Percentiles rank a stretch among this genome's conserved stretches.
Conservation (phyloP, 2,113 vertebrate species). For the Dolichotis patagonum region DNA sequence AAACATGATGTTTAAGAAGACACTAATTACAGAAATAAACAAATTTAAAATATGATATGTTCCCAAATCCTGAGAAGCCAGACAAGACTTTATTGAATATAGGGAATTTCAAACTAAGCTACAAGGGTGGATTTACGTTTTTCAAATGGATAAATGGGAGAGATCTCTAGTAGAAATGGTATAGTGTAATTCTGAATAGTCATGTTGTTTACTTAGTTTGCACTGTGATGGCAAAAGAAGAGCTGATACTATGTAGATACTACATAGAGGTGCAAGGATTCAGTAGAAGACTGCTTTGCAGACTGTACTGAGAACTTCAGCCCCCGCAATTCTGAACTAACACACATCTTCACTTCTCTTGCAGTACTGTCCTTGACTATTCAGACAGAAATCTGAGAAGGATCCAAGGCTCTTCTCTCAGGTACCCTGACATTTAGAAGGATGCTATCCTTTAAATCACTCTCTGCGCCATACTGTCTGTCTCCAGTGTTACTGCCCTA, state of each 20-base stretch:
- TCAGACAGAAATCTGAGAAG: neutral
- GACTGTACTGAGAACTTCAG: neutral
- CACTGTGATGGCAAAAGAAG: neutral
- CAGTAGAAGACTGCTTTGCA: neutral
- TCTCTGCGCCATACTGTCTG: neutral
- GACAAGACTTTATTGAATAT: neutral
- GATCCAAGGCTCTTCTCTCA: neutral
- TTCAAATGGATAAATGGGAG: neutral
- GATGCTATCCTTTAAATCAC: neutral
- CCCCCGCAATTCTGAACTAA: neutral
- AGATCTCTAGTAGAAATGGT: neutral
- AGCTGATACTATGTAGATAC: neutral
- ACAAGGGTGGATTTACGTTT: neutral
- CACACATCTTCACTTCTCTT: neutral
- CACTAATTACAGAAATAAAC: neutral
- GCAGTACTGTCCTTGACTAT: neutral
- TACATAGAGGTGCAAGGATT: rapidly evolving
- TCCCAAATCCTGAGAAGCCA: neutral
- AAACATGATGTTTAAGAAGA: neutral
- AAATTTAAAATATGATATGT: neutral
- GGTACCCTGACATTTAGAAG: neutral
- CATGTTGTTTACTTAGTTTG: neutral
- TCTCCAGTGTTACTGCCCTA: neutral
- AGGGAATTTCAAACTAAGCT: neutral
- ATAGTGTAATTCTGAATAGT: neutral